Evolutionary conservation across 2,797 vertebrate species (phyloP).

Genomic region (Xerus rutilus): DNA sequence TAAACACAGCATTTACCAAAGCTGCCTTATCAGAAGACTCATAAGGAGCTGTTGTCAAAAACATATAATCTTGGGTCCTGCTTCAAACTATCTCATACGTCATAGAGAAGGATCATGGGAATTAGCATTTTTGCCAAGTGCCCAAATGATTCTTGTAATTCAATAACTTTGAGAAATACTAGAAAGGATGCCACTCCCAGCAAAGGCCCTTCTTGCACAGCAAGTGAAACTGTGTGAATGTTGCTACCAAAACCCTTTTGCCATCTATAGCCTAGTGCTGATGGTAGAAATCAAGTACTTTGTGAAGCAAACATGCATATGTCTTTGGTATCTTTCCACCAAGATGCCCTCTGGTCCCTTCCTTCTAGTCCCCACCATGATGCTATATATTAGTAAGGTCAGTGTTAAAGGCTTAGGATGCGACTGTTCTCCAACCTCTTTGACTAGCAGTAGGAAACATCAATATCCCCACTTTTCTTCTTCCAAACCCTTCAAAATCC

Average conservation of each 20-base stretch:
- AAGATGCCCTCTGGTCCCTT: not conserved
- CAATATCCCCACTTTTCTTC: not conserved
- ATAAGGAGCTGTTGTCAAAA: not conserved
- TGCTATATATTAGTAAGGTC: not conserved
- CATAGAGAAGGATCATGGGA: not conserved
- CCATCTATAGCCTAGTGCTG: not conserved
- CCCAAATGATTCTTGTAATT: not conserved
- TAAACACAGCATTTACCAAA: not conserved
- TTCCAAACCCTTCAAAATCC: not conserved
- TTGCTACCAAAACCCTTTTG: not conserved
- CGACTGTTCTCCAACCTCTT: constrained; percentile 6
- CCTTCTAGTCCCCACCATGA: not conserved
- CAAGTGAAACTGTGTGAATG: not conserved
- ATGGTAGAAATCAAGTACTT: not conserved
- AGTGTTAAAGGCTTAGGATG: not conserved
- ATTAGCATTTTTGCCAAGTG: not conserved
- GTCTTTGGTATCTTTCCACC: not conserved
- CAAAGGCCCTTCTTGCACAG: not conserved
- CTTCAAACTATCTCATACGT: not conserved
- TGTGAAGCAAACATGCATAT: not conserved
- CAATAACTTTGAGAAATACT: not conserved
- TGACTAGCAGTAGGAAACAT: not conserved
- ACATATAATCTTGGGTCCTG: not conserved
- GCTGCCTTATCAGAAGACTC: not conserved
- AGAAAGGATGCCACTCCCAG: not conserved